Conservation (phyloP, 2,888 invertebrate species). For the Plebejus anna region DNA sequence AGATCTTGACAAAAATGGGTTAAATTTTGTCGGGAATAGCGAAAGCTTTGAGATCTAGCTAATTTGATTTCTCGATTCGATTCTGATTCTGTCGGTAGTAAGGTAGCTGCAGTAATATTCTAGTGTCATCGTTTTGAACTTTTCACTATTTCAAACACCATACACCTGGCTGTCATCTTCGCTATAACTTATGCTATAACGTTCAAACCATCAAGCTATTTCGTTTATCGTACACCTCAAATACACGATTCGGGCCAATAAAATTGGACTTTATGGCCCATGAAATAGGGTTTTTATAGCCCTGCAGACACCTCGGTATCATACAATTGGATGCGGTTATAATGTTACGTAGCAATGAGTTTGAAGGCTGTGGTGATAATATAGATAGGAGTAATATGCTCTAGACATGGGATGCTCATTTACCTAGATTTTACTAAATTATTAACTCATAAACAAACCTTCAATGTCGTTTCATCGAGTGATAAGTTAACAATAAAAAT, state of each 20-base stretch:
- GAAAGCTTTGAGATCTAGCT: too few relatives aligned
- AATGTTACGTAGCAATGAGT: slow-evolving; percentile 22
- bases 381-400: slow-evolving; percentile 20
- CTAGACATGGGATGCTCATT: background rate
- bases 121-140: background rate
- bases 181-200: background rate
- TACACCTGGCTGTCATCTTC: background rate
- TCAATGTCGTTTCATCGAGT: background rate
- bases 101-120: too few relatives aligned
- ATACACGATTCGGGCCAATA: slow-evolving; percentile 20
- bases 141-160: background rate
- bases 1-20: too few relatives aligned
- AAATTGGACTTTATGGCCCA: background rate
- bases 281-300: slow-evolving; percentile 16
- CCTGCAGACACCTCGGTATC: slow-evolving; percentile 56
- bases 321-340: slow-evolving; percentile 57
- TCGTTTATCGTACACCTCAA: slow-evolving; percentile 33
- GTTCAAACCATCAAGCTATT: slow-evolving; percentile 28
- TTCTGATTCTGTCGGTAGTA: too few relatives aligned
- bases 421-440: background rate
- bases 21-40: too few relatives aligned
- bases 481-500: too few relatives aligned
- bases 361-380: slow-evolving; percentile 20
- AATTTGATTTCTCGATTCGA: too few relatives aligned
- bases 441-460: background rate